Base-by-base conservation (phyloP, 2,797 vertebrate species). In the Buceros bicornis region DNA sequence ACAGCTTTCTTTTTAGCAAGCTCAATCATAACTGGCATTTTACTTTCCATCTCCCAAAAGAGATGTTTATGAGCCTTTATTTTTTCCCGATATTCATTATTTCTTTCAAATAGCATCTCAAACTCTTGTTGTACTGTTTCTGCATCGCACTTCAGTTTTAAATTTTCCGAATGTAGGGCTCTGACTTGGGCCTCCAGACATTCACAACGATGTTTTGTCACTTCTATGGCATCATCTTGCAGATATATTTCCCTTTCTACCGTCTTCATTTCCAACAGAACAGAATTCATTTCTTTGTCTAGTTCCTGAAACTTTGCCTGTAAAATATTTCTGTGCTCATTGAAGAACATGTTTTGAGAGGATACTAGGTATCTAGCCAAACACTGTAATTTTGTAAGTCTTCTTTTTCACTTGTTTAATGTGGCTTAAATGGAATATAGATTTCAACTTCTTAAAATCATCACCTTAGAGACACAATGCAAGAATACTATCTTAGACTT, bases 61-160 rank as follows among this genome's bases (percentile, higher is more conserved):
- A 69, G 62, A 65, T 89, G 73, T 95, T 97, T 98, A 90, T 98
- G 96, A 81, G 60, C 47, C 74, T 97, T 97, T 89, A 98, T 98
- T 97, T 98, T 98, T 90, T 95, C 84, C 69, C 93, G 92, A 94
- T 98, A 98, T 50, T 84, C 90, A 87, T 97, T 97, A 95, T 98
- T 98, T 97, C 94, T 97, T 89, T 84, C 84, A 89, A 96, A 47
- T 28, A 72, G 81, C 15, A 92, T 65, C 67, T 97, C 93, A 94
- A 97, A 98, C 47, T 98, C 95, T 95, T 98, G 98, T 90, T 98
- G 95, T 29, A 95, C 28, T 87, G n/a, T 42, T 97, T 98, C 97
- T 89, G 90, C 67, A 50, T 98, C 96, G 87, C 66, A 89, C 61
- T 66, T 97, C 57, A 98, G 90, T 81, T 96, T 98, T 67, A 98